phyloP scores from a whole-genome alignment of 2,113 vertebrate genomes.

The Lutjanus erythropterus region DNA sequence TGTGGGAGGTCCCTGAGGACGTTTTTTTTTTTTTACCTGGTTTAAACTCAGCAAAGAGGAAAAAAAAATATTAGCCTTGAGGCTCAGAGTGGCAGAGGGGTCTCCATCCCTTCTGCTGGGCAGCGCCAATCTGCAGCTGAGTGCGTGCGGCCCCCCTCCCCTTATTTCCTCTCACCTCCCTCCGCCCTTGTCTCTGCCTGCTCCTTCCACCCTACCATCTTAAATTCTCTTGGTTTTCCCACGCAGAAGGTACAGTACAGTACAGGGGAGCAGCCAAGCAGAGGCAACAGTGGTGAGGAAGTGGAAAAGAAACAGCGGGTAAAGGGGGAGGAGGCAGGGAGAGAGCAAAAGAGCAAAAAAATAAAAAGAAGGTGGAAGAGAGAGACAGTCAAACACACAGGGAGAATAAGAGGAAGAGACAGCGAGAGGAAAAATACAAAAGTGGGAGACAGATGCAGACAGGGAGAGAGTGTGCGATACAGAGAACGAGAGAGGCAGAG shows the following conservation, averaged over 20 bases:
- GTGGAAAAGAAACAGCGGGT: constrained; percentile 10
- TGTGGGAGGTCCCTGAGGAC: constrained; percentile 12
- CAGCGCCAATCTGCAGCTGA: neutral
- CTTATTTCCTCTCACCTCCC: neutral
- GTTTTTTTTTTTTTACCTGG: constrained; percentile 9
- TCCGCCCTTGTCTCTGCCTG: neutral
- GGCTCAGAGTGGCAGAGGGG: constrained; percentile 6
- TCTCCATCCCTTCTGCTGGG: neutral
- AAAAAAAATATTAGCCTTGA: neutral
- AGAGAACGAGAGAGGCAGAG: neutral
- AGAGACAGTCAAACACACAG: neutral
- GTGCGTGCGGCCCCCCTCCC: neutral
- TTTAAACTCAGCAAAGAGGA: neutral
- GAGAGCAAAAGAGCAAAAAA: neutral
- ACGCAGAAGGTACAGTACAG: neutral
- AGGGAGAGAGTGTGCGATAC: neutral
- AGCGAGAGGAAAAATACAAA: neutral
- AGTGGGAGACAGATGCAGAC: neutral
- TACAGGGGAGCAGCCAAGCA: neutral
- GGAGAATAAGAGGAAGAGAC: constrained; percentile 28
- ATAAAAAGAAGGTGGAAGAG: neutral
- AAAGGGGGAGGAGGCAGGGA: neutral
- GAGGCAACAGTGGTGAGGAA: constrained; percentile 37
- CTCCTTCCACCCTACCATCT: neutral
- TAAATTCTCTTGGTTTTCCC: constrained; percentile 1